phyloP scores from a whole-genome alignment of 2,797 vertebrate species.

The Gadopsis marmoratus region DNA sequence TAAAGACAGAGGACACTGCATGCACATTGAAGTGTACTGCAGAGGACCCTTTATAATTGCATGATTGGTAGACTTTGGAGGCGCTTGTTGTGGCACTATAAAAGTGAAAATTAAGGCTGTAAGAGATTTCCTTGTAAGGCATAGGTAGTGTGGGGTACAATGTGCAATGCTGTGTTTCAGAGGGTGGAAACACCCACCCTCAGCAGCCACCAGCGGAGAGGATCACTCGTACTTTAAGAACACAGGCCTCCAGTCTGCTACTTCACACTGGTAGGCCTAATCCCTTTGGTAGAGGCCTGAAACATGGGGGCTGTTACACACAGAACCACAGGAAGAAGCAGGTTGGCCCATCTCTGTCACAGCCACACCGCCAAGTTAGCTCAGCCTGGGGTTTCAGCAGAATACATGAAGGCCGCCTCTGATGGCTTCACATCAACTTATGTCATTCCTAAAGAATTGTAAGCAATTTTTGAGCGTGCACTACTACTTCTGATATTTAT shows the following conservation, averaged over 20 bases:
- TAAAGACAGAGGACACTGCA: conserved; percentile 29
- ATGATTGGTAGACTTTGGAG: conserved; percentile 46
- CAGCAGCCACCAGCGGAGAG: conserved; percentile 58
- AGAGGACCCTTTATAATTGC: conserved; percentile 28
- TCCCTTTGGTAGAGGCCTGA: conserved; percentile 66
- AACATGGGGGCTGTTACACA: conserved; percentile 67
- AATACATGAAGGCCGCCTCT: conserved; percentile 18
- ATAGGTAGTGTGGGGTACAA: conserved; percentile 13
- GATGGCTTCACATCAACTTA: conserved; percentile 1
- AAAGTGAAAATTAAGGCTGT: conserved; percentile 49
- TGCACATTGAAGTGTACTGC: conserved; percentile 24
- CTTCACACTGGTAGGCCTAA: conserved; percentile 69
- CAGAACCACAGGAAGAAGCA: conserved; percentile 66
- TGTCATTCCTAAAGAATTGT: background rate
- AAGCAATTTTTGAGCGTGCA: background rate
- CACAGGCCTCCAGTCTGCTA: conserved; percentile 66
- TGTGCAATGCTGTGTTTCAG: conserved; percentile 41
- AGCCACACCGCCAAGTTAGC: conserved; percentile 28
- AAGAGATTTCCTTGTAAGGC: conserved; percentile 33
- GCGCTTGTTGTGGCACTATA: conserved; percentile 36
- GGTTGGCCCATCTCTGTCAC: conserved; percentile 45
- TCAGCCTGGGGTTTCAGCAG: conserved; percentile 59
- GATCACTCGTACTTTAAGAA: conserved; percentile 62
- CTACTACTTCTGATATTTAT: background rate
- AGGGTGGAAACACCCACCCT: conserved; percentile 41